Evolutionary conservation across 2,797 vertebrate genomes (phyloP).

Genomic region (Onychomys leucogaster): DNA sequence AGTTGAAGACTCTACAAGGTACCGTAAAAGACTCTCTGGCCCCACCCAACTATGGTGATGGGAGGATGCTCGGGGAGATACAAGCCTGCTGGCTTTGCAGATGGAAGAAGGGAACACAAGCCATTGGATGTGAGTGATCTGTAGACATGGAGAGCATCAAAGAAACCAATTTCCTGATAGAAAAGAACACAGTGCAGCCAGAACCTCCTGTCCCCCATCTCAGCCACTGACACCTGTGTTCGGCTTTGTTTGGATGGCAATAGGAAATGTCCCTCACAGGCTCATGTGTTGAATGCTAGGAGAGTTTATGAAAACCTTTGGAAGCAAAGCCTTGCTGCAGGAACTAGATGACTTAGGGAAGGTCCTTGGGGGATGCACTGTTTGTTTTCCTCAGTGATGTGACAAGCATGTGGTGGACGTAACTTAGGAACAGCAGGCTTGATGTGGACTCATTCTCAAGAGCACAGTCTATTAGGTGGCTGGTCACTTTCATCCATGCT

Average conservation of each 20-base stretch:
- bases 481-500: background rate
- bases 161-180: background rate
- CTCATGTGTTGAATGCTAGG: background rate
- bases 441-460: background rate
- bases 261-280: background rate
- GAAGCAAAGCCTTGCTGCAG: background rate
- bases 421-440: background rate
- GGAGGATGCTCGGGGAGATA: background rate
- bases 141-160: background rate
- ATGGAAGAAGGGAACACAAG: accelerated
- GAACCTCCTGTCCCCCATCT: too few species aligned
- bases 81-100: background rate
- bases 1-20: background rate
- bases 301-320: background rate
- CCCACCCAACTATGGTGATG: too few species aligned
- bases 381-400: background rate
- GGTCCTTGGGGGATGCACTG: background rate
- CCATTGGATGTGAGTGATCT: background rate
- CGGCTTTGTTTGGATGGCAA: background rate
- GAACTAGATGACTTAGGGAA: too few species aligned
- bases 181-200: background rate
- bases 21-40: background rate
- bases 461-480: too few species aligned
- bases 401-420: background rate
- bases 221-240: background rate